Conservation (phyloP, 2,797 vertebrate genomes). For the Sebastes taczanowskii region DNA sequence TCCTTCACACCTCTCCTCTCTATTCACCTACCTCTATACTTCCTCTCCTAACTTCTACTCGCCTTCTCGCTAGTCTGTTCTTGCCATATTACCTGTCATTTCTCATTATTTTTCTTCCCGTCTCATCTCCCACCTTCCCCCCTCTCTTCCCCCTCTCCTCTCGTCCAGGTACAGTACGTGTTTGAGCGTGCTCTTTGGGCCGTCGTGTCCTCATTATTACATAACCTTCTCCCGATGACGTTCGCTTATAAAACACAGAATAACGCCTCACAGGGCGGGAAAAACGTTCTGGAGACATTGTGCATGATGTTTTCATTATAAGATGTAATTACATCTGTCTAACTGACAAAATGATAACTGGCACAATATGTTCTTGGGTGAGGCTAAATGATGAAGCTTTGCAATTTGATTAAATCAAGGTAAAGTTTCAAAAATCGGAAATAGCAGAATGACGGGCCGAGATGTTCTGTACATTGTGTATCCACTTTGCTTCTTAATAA, state of each 20-base stretch:
- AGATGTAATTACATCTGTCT: constrained; percentile 6
- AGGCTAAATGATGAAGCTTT: background rate
- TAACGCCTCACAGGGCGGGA: background rate
- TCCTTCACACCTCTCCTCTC: background rate
- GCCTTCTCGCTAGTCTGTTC: background rate
- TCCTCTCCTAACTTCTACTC: background rate
- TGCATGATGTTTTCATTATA: background rate
- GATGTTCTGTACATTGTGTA: background rate
- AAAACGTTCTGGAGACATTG: background rate
- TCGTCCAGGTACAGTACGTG: background rate
- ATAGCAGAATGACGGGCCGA: background rate
- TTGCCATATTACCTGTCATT: background rate
- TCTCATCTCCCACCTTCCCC: background rate
- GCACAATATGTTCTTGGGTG: background rate
- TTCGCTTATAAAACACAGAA: constrained; percentile 17
- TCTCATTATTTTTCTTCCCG: background rate
- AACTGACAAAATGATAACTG: background rate
- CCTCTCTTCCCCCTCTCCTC: background rate
- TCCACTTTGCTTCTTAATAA: background rate
- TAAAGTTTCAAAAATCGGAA: background rate
- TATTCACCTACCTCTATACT: background rate
- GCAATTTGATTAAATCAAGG: background rate
- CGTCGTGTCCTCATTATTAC: background rate
- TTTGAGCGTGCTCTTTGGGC: background rate
- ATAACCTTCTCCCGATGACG: background rate